These are phyloP conservation scores for Enteromius argenteus DNA, from an alignment of 2,797 vertebrate genomes.

Conservation along the genomic window DNA sequence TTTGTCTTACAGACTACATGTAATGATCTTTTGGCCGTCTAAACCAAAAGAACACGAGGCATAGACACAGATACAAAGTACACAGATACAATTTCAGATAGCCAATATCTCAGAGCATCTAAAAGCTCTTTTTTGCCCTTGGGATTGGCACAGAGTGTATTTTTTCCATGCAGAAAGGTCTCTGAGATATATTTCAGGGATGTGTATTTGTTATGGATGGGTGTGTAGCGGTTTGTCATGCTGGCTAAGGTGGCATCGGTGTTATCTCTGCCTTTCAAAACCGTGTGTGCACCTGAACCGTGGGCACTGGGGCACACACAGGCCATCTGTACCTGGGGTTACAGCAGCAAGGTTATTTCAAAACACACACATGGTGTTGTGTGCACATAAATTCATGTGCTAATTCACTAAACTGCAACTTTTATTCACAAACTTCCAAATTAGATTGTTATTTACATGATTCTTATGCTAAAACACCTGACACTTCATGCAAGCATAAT, in stretches of 20 bases:
- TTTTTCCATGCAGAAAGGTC: constrained; percentile 43
- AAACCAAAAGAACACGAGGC: background rate
- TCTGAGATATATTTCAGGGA: constrained; percentile 38
- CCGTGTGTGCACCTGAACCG: constrained; percentile 63
- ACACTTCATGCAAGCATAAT: background rate
- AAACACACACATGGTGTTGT: constrained; percentile 19
- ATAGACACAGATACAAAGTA: constrained; percentile 29
- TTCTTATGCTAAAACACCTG: background rate
- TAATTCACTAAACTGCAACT: background rate
- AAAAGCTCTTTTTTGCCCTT: constrained; percentile 48
- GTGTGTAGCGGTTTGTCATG: constrained; percentile 56
- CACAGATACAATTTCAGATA: constrained; percentile 50
- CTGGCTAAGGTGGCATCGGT: constrained; percentile 42
- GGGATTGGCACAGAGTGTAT: constrained; percentile 44
- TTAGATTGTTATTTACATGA: background rate
- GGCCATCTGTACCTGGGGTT: constrained; percentile 74
- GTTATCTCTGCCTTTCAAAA: constrained; percentile 46
- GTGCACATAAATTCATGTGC: constrained; percentile 18
- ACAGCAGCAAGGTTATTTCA: constrained; percentile 71
- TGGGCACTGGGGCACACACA: constrained; percentile 71
- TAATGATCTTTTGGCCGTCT: constrained; percentile 1
- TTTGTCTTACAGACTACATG: constrained; percentile 4
- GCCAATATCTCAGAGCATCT: constrained; percentile 42
- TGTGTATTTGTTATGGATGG: constrained; percentile 38
- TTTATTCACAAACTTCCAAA: background rate